A percentile compares a stretch with the other conserved stretches of the same genome.
Conservation (phyloP, 2,113 vertebrate genomes). For the Nannospalax galili region DNA sequence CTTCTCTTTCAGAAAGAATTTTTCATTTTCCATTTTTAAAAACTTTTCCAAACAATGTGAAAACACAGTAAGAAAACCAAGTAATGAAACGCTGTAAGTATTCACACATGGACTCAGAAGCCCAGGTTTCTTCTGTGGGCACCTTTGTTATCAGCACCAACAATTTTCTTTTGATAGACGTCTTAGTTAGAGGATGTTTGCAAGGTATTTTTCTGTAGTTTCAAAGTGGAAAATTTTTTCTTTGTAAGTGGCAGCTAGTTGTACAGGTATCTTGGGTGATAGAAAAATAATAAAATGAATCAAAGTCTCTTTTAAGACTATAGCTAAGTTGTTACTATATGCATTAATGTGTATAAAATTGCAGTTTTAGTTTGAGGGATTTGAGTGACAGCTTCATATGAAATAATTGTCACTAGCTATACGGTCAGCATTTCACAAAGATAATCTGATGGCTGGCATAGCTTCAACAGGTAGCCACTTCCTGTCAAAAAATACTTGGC, state of each 20-base stretch:
- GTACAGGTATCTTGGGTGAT: not conserved
- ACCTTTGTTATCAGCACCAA: conserved; percentile 38
- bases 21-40: conserved; percentile 87
- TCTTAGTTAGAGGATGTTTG: conserved; percentile 59
- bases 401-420: not conserved
- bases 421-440: not conserved
- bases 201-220: conserved; percentile 64
- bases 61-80: conserved; percentile 77
- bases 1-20: conserved; percentile 88
- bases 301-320: not conserved
- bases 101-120: conserved; percentile 61
- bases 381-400: not conserved
- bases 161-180: conserved; percentile 61
- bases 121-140: not conserved
- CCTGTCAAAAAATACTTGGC: not conserved
- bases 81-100: conserved; percentile 89
- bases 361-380: conserved; percentile 19
- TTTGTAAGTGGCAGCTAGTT: conserved; percentile 27
- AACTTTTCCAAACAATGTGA: conserved; percentile 92
- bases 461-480: conserved; percentile 5
- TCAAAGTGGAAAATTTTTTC: conserved; percentile 59
- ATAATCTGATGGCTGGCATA: not conserved
- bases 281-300: not conserved
- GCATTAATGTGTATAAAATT: conserved; percentile 6
- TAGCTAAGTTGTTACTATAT: not conserved